These are phyloP conservation scores for Machaerirhynchus nigripectus DNA, from an alignment of 2,113 vertebrate species.

Conservation along the genomic window DNA sequence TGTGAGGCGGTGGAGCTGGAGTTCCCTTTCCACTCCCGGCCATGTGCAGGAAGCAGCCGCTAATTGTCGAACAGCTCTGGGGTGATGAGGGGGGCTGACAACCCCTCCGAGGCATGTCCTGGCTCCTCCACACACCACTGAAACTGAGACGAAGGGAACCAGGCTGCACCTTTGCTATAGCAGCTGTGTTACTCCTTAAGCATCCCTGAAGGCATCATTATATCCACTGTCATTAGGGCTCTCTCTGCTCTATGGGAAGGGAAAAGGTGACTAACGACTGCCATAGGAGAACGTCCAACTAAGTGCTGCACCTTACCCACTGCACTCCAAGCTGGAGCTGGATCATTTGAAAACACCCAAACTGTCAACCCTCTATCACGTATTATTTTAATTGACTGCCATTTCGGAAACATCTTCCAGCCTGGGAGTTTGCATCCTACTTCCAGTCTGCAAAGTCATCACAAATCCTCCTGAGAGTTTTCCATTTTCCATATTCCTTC, in stretches of 20 bases:
- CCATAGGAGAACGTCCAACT: neutral
- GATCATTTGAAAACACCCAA: slow-evolving; percentile 1
- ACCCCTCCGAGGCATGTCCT: slow-evolving; percentile 9
- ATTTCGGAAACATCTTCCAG: neutral
- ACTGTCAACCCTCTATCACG: slow-evolving; percentile 22
- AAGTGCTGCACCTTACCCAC: neutral
- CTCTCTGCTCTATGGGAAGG: neutral
- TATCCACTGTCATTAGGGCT: slow-evolving; percentile 28
- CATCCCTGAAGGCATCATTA: slow-evolving; percentile 65
- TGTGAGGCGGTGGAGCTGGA: rapidly evolving
- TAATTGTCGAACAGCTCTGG: neutral
- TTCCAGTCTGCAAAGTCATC: slow-evolving; percentile 6
- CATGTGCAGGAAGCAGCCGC: neutral
- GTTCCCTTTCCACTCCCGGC: neutral
- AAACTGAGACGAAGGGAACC: neutral
- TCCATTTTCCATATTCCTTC: neutral
- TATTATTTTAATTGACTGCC: slow-evolving; percentile 45
- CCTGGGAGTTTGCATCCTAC: neutral
- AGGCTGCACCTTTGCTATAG: neutral
- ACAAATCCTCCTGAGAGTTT: neutral
- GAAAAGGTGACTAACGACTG: slow-evolving; percentile 35
- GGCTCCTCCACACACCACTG: neutral
- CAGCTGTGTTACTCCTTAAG: slow-evolving; percentile 27
- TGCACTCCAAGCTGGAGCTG: neutral
- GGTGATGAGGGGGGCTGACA: neutral